A percentile compares a stretch with the other conserved stretches of the same genome.
phyloP scores from a whole-genome alignment of 2,113 vertebrate species.

The Microtus richardsoni region DNA sequence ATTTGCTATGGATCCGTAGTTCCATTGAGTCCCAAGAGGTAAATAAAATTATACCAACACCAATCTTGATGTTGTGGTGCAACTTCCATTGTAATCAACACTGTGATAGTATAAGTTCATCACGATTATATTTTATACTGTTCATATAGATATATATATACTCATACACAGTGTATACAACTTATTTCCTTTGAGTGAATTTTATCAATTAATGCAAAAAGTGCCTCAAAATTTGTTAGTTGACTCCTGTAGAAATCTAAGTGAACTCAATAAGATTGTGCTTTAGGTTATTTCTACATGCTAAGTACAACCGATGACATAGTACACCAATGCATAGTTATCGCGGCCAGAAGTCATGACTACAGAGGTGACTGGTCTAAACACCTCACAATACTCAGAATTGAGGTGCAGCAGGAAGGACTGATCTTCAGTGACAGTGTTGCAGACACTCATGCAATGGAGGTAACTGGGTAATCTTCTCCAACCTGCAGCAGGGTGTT shows the following conservation, averaged over 20 bases:
- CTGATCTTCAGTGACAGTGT: background rate
- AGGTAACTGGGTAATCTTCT: background rate
- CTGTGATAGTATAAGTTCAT: background rate
- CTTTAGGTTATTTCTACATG: background rate
- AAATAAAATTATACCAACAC: conserved; percentile 64
- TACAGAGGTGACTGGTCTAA: background rate
- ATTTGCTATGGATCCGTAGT: conserved; percentile 66
- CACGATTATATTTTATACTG: background rate
- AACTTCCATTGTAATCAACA: conserved; percentile 51
- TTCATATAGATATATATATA: background rate
- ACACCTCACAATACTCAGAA: background rate
- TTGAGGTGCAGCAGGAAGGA: background rate
- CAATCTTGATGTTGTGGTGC: conserved; percentile 19
- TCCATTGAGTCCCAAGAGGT: conserved; percentile 64
- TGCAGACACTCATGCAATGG: background rate
- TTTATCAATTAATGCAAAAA: conserved; percentile 13
- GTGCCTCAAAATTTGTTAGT: background rate
- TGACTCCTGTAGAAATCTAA: background rate
- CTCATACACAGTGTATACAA: background rate
- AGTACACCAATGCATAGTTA: background rate
- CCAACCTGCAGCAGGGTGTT: background rate
- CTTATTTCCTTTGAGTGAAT: background rate
- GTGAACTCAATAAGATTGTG: background rate
- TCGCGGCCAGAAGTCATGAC: background rate
- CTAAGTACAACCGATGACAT: background rate